These are phyloP conservation scores for Hydractinia symbiolongicarpus DNA, from an alignment of 30 jellyfish, hydroid and myxozoan species.

Conservation along the genomic window DNA sequence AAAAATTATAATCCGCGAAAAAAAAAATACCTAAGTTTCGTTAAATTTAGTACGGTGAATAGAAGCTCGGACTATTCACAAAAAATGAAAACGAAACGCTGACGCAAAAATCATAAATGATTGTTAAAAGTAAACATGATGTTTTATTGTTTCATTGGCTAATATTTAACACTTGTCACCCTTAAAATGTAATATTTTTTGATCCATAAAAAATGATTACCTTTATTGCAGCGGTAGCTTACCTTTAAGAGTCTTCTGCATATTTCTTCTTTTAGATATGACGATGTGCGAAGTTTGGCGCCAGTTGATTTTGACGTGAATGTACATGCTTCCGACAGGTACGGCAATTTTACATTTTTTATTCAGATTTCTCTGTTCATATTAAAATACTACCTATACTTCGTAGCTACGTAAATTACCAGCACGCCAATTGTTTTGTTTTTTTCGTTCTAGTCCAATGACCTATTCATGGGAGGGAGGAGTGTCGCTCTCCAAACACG, in stretches of 20 bases:
- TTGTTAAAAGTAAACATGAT: no score
- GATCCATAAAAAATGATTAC: not conserved
- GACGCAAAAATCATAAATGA: no score
- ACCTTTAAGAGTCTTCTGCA: not conserved
- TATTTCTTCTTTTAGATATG: slow-evolving; percentile 28
- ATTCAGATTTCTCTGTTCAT: not conserved
- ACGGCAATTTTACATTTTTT: not conserved
- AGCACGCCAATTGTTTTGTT: not conserved
- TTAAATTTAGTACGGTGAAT: no score
- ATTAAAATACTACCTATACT: not conserved
- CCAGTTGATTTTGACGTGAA: slow-evolving; percentile 86
- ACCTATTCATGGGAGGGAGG: slow-evolving; percentile 95
- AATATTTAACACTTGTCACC: not conserved
- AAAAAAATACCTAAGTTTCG: no score
- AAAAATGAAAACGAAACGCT: no score
- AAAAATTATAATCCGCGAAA: no score
- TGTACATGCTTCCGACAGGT: slow-evolving; percentile 58
- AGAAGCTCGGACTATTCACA: no score
- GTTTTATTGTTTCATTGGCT: no score
- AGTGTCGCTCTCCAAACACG: slow-evolving; percentile 40
- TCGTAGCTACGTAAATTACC: not conserved
- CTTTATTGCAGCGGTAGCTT: not conserved
- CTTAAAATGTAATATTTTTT: not conserved
- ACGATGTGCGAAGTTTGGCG: slow-evolving; percentile 73
- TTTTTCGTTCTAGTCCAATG: slow-evolving; percentile 47